Evolutionary conservation across 2,888 invertebrate genomes (phyloP).

Genomic region (Monoplex corrugatus): DNA sequence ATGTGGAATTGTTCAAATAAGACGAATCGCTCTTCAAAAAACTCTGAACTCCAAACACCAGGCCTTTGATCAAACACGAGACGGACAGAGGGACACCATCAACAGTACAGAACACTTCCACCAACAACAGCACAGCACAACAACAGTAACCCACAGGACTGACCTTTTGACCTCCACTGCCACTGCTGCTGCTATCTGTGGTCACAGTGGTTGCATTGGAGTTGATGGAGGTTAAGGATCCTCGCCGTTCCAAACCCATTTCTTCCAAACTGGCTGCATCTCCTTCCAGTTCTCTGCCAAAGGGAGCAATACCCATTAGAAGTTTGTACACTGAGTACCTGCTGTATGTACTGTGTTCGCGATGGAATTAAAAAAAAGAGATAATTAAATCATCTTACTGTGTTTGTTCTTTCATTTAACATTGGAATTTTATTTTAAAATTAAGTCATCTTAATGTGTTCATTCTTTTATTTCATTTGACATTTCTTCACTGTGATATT

Average conservation of each 20-base stretch:
- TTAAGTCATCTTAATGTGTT: too few species aligned
- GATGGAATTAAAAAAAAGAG: too few species aligned
- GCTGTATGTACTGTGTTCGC: too few species aligned
- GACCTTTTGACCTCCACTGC: slow-evolving; percentile 82
- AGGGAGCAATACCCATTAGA: too few species aligned
- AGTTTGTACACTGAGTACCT: too few species aligned
- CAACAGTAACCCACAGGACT: slow-evolving; percentile 12
- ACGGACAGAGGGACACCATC: neutral
- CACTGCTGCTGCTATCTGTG: slow-evolving; percentile 92
- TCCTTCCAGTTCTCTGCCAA: slow-evolving; percentile 89
- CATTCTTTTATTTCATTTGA: too few species aligned
- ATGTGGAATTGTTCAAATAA: too few species aligned
- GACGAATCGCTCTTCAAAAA: too few species aligned
- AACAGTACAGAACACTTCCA: neutral
- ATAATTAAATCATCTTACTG: too few species aligned
- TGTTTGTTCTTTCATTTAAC: too few species aligned
- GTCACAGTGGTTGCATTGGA: slow-evolving; percentile 87
- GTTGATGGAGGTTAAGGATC: slow-evolving; percentile 85
- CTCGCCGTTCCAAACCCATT: slow-evolving; percentile 92
- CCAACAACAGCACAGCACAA: neutral
- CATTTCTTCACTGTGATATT: too few species aligned
- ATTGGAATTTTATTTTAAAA: too few species aligned
- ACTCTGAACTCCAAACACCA: neutral
- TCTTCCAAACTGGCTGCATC: slow-evolving; percentile 87
- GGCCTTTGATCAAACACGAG: neutral